These are phyloP conservation scores for Drosophila birchii DNA, from an alignment of 2,888 invertebrate genomes.

Conservation along the genomic window DNA sequence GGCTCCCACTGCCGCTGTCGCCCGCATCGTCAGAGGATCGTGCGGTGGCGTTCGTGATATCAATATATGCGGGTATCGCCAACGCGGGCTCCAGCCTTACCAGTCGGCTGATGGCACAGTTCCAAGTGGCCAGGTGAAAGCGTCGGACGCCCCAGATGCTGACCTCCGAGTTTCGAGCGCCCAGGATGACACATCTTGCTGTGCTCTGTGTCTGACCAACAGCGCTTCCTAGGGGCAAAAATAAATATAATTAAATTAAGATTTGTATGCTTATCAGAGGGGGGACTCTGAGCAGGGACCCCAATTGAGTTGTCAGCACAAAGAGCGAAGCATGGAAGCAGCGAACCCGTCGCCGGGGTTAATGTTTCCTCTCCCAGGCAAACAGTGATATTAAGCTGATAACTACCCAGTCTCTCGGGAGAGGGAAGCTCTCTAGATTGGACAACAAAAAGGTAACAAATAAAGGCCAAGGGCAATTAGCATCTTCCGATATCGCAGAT, in stretches of 20 bases:
- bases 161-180: slow-evolving; percentile 15
- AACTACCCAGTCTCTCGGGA: not conserved
- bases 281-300: not conserved
- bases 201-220: slow-evolving; percentile 53
- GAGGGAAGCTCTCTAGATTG: not conserved
- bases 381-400: slow-evolving; percentile 5
- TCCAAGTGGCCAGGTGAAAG: slow-evolving; percentile 62
- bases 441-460: slow-evolving; percentile 11
- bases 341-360: slow-evolving; percentile 22
- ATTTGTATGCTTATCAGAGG: not conserved
- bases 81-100: slow-evolving; percentile 48
- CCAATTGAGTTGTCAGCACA: not conserved
- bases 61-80: slow-evolving; percentile 68
- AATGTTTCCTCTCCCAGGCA: slow-evolving; percentile 8
- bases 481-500: slow-evolving; percentile 34
- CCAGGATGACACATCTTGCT: slow-evolving; percentile 57
- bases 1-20: slow-evolving; percentile 22
- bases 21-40: slow-evolving; percentile 47
- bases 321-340: slow-evolving; percentile 4
- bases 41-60: slow-evolving; percentile 66
- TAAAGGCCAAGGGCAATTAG: slow-evolving; percentile 58
- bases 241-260: not conserved
- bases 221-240: slow-evolving; percentile 48
- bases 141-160: slow-evolving; percentile 34
- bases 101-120: slow-evolving; percentile 38